A percentile compares a stretch with the other conserved stretches of the same genome.
phyloP scores from a whole-genome alignment of 2,888 invertebrate species.

The Plagodis dolabraria region DNA sequence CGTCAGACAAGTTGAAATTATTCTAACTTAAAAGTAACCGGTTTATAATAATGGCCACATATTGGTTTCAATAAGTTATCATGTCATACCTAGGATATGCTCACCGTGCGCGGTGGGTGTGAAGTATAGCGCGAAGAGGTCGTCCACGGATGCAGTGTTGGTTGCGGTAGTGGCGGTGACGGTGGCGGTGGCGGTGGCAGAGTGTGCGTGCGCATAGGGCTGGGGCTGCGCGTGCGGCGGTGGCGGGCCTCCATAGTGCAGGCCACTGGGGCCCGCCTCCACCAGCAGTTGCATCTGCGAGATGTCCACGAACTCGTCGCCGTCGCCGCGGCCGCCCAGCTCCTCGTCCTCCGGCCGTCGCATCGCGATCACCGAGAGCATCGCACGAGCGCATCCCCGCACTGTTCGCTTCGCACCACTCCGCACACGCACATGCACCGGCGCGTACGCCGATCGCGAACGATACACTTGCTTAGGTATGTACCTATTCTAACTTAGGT shows the following conservation, averaged over 20 bases:
- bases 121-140: slow-evolving; percentile 90
- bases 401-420: slow-evolving; percentile 64
- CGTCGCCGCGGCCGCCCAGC: slow-evolving; percentile 78
- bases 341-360: slow-evolving; percentile 90
- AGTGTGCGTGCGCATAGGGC: slow-evolving; percentile 68
- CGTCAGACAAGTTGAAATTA: slow-evolving; percentile 39
- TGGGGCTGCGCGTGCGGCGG: slow-evolving; percentile 78
- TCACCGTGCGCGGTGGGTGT: slow-evolving; percentile 87
- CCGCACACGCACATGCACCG: slow-evolving; percentile 43
- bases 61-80: background rate
- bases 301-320: slow-evolving; percentile 93
- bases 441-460: slow-evolving; percentile 46
- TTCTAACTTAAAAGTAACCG: slow-evolving; percentile 34
- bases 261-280: slow-evolving; percentile 83
- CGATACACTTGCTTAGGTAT: slow-evolving; percentile 35
- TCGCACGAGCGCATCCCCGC: slow-evolving; percentile 82
- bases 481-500: slow-evolving; percentile 58
- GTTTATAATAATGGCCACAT: slow-evolving; percentile 27
- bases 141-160: slow-evolving; percentile 88
- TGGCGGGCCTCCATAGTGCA: slow-evolving; percentile 77
- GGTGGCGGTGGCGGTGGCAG: slow-evolving; percentile 69
- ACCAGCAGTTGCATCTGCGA: slow-evolving; percentile 92
- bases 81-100: slow-evolving; percentile 48
- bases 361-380: slow-evolving; percentile 89
- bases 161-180: slow-evolving; percentile 52